Evolutionary conservation across 2,888 invertebrate genomes (phyloP).

Genomic region (Ferrisia virgata): DNA sequence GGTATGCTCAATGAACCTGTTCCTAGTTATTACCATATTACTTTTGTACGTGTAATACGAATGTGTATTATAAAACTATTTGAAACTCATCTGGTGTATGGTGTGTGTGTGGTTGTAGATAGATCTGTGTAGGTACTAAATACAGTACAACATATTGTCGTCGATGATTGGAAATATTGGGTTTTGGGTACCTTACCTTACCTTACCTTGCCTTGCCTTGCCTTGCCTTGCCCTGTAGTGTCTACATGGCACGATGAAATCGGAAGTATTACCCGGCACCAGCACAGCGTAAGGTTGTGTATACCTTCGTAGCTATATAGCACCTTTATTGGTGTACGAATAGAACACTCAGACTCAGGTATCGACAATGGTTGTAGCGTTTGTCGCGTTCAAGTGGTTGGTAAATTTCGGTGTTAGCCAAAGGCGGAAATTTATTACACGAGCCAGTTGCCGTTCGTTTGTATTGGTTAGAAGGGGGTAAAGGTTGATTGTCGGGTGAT

Average conservation of each 20-base stretch:
- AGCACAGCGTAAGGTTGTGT: neutral
- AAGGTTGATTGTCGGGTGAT: neutral
- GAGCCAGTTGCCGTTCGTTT: no score
- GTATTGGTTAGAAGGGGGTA: neutral
- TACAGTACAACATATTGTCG: no score
- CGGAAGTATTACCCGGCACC: neutral
- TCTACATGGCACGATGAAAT: neutral
- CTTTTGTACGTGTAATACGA: no score
- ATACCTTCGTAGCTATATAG: no score
- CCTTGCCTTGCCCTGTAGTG: no score
- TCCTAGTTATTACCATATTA: neutral
- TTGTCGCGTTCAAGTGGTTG: neutral
- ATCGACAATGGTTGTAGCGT: neutral
- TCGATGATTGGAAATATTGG: neutral
- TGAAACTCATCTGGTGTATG: neutral
- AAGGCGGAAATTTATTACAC: neutral
- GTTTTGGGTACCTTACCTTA: no score
- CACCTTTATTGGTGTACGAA: neutral
- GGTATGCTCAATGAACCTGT: neutral
- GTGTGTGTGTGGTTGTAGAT: neutral
- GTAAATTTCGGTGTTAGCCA: neutral
- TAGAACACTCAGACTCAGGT: neutral
- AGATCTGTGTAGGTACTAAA: no score
- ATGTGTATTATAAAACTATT: neutral
- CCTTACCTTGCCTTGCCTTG: no score